Evolutionary conservation across 2,113 vertebrate species (phyloP).

Genomic region (Synodontis membranacea): DNA sequence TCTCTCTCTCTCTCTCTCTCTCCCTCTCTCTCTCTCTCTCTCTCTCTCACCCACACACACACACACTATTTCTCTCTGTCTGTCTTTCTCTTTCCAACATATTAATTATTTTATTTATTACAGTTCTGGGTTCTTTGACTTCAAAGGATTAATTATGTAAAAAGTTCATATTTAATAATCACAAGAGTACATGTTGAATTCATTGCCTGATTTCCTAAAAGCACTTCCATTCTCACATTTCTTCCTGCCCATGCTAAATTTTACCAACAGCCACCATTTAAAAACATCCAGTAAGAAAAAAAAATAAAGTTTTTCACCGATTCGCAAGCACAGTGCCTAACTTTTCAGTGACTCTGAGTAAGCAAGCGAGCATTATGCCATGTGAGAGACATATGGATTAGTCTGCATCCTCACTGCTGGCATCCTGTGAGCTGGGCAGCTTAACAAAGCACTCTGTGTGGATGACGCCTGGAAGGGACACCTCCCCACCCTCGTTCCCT

Average conservation of each 20-base stretch:
- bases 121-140: not conserved
- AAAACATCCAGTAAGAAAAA: not conserved
- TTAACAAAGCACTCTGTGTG: constrained; percentile 29
- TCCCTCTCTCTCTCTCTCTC: constrained; percentile 14
- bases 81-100: constrained; percentile 1
- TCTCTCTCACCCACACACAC: no score
- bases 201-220: not conserved
- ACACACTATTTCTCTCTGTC: no score
- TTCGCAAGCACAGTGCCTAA: not conserved
- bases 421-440: constrained; percentile 40
- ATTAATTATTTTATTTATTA: not conserved
- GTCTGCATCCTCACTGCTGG: constrained; percentile 48
- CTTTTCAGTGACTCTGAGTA: not conserved
- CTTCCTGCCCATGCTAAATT: not conserved
- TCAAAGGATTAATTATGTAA: not conserved
- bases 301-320: not conserved
- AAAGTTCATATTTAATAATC: not conserved
- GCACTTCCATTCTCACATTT: not conserved
- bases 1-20: not conserved
- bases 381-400: constrained; percentile 31
- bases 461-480: constrained; percentile 40
- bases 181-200: not conserved
- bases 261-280: not conserved
- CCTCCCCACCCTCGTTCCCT: constrained; percentile 40
- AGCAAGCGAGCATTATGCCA: not conserved